Percentiles rank a stretch among this genome's conserved stretches.
Conservation (phyloP, 2,113 vertebrate genomes). For the Scartelaos histophorus region DNA sequence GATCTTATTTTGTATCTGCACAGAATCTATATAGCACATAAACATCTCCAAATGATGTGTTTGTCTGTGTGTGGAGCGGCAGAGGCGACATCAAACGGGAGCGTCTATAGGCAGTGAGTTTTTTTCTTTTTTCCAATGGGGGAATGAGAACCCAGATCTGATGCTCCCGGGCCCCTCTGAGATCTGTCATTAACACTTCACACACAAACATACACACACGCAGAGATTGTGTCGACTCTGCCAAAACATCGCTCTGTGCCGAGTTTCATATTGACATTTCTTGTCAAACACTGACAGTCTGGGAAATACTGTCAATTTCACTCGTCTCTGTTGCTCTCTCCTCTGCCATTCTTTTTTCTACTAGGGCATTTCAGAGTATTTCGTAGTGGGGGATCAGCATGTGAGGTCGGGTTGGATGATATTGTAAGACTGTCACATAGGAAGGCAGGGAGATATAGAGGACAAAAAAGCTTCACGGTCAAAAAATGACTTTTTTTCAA, state of each 20-base stretch:
- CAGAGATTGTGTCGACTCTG: constrained; percentile 39
- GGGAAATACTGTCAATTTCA: constrained; percentile 46
- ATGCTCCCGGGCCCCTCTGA: constrained; percentile 45
- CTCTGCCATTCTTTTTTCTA: constrained; percentile 15
- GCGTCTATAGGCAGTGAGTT: constrained; percentile 50
- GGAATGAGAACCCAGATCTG: constrained; percentile 46
- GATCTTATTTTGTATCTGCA: background rate
- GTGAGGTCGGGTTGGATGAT: constrained; percentile 10
- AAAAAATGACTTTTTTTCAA: background rate
- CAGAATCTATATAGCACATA: constrained; percentile 28
- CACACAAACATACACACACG: constrained; percentile 27
- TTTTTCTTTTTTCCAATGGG: constrained; percentile 18
- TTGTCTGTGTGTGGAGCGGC: constrained; percentile 16
- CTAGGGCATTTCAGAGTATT: constrained; percentile 1
- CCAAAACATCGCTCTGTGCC: constrained; percentile 14
- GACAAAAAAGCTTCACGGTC: constrained; percentile 5
- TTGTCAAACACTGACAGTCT: constrained; percentile 37
- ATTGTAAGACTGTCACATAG: constrained; percentile 30
- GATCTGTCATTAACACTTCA: constrained; percentile 58
- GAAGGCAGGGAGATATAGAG: constrained; percentile 16
- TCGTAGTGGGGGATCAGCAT: constrained; percentile 10
- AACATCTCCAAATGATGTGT: constrained; percentile 24
- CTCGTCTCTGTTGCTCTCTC: constrained; percentile 14
- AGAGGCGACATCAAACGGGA: constrained; percentile 54
- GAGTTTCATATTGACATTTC: constrained; percentile 26